Base-by-base conservation (phyloP, 2,888 invertebrate genomes). In the Phengaris alcon region DNA sequence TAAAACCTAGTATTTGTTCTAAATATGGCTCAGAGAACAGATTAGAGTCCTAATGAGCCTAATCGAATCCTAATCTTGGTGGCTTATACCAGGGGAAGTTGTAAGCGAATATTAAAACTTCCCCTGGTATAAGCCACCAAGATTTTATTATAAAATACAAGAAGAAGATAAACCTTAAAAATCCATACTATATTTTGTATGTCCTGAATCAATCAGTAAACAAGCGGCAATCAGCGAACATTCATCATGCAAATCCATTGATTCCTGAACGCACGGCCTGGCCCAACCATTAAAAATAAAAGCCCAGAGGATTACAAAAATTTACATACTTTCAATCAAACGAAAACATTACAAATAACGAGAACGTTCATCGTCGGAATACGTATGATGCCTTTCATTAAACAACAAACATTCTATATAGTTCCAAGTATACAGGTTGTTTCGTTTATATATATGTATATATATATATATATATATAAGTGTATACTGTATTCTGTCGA, bases 161-260 rank as follows among this genome's bases (percentile, higher is more conserved):
- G 15, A 15, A 57, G 15, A 57, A 35, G 35, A 35, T 57, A 57
- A 57, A 57, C 57, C 57, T 15, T 57, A 57, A 57, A 55, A 57
- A 15, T 8, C n/a, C 57, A 3, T 57, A 57, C 48, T 52, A 52
- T 52, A 12, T 10, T 8, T 9, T 52, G 35, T 44, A 44, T 4
- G 48, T 48, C n/a, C 12, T 52, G 13, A 52, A 54, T 13, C 52
- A 54, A 72, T 72, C 55, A 57, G 75, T 46, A 48, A 82, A 84
- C 84, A 84, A 84, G 83, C 80, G 79, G 72, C 82, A 85, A 86
- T 85, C 82, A 83, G 79, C 79, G 78, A 82, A 79, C 79, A 80
- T 80, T 79, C 82, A 83, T 87, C 88, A 88, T 85, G 86, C 81
- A 84, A 86, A 89, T 87, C 76, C 75, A 70, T 68, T 69, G 77